Evolutionary conservation across 2,113 vertebrate species (phyloP), one percentile per base, ranked within the genome.

Genomic region (Trichechus manatus): DNA sequence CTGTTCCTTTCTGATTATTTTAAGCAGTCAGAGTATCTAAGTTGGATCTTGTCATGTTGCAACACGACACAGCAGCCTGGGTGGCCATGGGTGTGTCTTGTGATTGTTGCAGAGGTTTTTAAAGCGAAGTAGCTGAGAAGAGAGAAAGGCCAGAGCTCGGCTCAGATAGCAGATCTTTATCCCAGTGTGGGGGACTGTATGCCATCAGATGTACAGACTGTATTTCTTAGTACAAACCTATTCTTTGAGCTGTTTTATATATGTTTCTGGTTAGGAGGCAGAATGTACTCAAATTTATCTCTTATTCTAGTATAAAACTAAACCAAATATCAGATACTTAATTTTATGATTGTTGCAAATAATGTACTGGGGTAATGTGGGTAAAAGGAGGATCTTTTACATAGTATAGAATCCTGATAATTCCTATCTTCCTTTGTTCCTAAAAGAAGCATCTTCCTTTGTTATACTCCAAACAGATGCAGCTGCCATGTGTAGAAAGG

Each of bases 401-500:
- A 2, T 6, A 20, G 5, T 1, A 5, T 42, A 9, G 70, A 22
- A 0, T 66, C 42, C 59, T 89, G 36, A 63, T 27, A 42, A 19
- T 68, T 8, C 47, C 4, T 27, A 0, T 86, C 61, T 61, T 78
- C 33, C 33, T 9, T 6, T 27, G 39, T 39, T 66, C n/a, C 39
- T 44, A 1, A 33, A n/a, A 66, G 63, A 42, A 53, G 27, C 77
- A 31, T 9, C n/a, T 1, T 72, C 33, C 39, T 31, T 75, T 66
- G 0, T 68, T 39, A 17, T 3, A 1, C 63, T 81, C 15, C 15
- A 64, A 39, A 66, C 31, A 86, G 59, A 56, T 82, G 53, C 36
- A 22, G 13, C 63, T 29, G 0, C 33, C 15, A 0, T 3, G 0
- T 8, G 63, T 19, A 68, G 80, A 20, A 25, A 36, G 56, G 15